Evolutionary conservation across 2,888 invertebrate species (phyloP), one percentile per base, ranked within the genome.

Genomic region (Aethes cnicana): DNA sequence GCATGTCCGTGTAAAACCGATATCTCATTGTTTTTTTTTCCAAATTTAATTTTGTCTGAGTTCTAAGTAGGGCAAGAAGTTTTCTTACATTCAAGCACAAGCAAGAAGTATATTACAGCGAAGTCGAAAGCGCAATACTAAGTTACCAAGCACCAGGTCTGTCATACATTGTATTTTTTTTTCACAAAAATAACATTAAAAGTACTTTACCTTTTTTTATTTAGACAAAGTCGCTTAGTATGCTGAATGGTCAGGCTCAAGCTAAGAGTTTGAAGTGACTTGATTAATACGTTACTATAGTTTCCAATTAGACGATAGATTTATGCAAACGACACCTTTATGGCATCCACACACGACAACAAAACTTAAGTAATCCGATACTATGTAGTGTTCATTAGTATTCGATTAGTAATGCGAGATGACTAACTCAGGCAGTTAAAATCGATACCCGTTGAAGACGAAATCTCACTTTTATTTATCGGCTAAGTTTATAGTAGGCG

Each of bases 361-460:
- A 71, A 68, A 68, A 65, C 71, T 75, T 67, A 73, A 72, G 81
- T 76, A 79, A 84, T 67, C 65, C 64, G 74, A 81, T 72, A 60
- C 66, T 66, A 33, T 53, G 39, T 56, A 56, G 53, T 55, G 50
- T 66, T 72, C 73, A 81, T 82, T 79, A 80, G 77, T 71, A 72
- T 77, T 72, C 74, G 72, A 80, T 83, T 81, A 81, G 82, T 80
- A 78, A 83, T 77, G 72, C 64, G 74, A 84, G 74, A 79, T 69
- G 66, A 72, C 67, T 68, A 63, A 73, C 69, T 72, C 73, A 39
- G 39, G 39, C 39, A 35, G 41, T 50, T 44, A 54, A 58, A 53
- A 49, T 53, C 47, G 47, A 47, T 47, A 47, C 62, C 54, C 53
- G 36, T 67, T 69, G 68, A 73, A 69, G 72, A 61, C 62, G 61